Conservation (phyloP, 2,797 vertebrate genomes). For the Melanotaenia trifasciata region DNA sequence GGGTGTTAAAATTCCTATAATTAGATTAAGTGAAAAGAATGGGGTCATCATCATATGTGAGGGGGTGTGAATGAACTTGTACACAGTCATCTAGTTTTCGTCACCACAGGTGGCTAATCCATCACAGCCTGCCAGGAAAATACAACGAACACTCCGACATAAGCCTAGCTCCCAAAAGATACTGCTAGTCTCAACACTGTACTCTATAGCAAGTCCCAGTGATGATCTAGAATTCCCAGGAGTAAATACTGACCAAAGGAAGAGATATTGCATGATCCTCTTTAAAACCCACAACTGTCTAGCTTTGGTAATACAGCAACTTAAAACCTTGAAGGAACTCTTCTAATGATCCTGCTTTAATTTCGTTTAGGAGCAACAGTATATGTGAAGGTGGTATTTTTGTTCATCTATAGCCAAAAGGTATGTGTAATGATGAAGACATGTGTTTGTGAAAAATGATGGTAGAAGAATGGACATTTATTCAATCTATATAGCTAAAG, state of each 20-base stretch:
- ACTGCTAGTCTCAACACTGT: slow-evolving; percentile 64
- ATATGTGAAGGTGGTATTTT: slow-evolving; percentile 27
- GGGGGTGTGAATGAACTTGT: slow-evolving; percentile 20
- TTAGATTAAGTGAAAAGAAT: slow-evolving; percentile 71
- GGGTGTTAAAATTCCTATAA: slow-evolving; percentile 62
- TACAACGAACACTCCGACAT: slow-evolving; percentile 63
- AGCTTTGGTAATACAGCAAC: neutral
- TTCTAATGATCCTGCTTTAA: slow-evolving; percentile 41
- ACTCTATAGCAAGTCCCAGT: slow-evolving; percentile 50
- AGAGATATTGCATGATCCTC: slow-evolving; percentile 20
- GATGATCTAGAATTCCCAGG: slow-evolving; percentile 47
- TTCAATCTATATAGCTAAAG: neutral
- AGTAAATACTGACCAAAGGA: slow-evolving; percentile 42
- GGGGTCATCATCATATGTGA: slow-evolving; percentile 47
- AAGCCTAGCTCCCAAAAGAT: slow-evolving; percentile 65
- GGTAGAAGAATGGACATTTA: neutral
- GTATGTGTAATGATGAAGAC: slow-evolving; percentile 64
- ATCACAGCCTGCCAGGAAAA: slow-evolving; percentile 60
- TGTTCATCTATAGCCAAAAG: slow-evolving; percentile 38
- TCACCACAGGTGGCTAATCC: slow-evolving; percentile 80
- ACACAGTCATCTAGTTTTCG: slow-evolving; percentile 27
- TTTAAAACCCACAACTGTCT: slow-evolving; percentile 29
- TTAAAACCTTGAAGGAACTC: slow-evolving; percentile 7
- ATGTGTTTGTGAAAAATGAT: slow-evolving; percentile 50
- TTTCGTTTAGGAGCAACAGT: slow-evolving; percentile 38